Evolutionary conservation across 1,140 invertebrate species (phyloP).

Genomic region (Cydia strobilella): DNA sequence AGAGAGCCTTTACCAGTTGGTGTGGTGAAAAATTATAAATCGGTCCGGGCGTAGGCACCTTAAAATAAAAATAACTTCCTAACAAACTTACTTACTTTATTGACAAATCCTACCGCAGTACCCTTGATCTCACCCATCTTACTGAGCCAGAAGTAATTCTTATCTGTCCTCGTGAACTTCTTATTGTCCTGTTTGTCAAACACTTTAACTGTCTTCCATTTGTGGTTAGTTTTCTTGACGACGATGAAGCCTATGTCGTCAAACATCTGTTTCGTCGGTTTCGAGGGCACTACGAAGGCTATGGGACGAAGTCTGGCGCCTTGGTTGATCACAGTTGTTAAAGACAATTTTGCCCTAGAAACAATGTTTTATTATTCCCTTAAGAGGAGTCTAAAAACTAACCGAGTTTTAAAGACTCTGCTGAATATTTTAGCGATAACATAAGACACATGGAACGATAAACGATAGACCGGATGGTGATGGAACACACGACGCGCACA

Average conservation of each 20-base stretch:
- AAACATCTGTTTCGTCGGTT: neutral
- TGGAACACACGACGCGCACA: no score
- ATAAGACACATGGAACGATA: no score
- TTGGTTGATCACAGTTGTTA: neutral
- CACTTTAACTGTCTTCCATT: neutral
- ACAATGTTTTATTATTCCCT: neutral
- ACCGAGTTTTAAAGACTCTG: no score
- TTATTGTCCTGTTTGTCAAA: neutral
- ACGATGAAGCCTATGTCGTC: neutral
- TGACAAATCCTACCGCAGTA: neutral
- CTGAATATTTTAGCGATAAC: no score
- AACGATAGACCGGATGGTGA: no score
- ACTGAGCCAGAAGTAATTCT: neutral
- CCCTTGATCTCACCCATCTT: neutral
- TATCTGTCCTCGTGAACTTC: neutral
- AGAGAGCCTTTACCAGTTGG: no score
- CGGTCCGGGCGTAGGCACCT: no score
- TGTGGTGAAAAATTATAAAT: no score
- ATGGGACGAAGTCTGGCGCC: neutral
- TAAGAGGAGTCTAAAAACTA: no score
- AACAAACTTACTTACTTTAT: no score
- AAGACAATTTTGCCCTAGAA: neutral
- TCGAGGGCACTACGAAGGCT: neutral
- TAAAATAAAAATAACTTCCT: neutral
- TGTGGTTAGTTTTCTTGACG: neutral